These are phyloP conservation scores for Sebastes vulpes DNA, from an alignment of 2,797 vertebrate genomes.

Conservation along the genomic window DNA sequence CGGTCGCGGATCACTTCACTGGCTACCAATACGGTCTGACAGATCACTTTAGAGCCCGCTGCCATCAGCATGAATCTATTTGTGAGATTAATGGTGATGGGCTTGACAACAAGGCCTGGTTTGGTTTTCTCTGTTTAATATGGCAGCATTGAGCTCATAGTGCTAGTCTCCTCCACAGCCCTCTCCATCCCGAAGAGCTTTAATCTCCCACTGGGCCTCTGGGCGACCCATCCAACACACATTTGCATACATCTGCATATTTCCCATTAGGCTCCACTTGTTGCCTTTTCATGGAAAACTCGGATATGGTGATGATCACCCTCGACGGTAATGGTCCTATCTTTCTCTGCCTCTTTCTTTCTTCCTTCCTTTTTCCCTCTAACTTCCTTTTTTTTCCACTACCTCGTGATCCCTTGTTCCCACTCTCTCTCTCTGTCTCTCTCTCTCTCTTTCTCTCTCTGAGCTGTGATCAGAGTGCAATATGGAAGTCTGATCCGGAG, in stretches of 20 bases:
- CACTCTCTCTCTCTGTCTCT: background rate
- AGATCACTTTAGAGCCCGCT: slow-evolving; percentile 20
- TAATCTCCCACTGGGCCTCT: slow-evolving; percentile 80
- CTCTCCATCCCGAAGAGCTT: slow-evolving; percentile 77
- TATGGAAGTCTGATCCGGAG: slow-evolving; percentile 54
- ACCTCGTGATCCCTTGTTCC: slow-evolving; percentile 46
- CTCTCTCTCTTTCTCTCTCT: slow-evolving; percentile 4
- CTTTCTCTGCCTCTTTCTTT: slow-evolving; percentile 49
- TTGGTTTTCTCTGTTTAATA: slow-evolving; percentile 45
- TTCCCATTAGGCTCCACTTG: slow-evolving; percentile 82
- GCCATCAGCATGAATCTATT: slow-evolving; percentile 27
- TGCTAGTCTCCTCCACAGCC: slow-evolving; percentile 49
- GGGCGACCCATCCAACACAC: slow-evolving; percentile 73
- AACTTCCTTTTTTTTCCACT: background rate
- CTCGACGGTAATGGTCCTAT: slow-evolving; percentile 66
- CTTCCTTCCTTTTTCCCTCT: background rate
- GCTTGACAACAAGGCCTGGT: slow-evolving; percentile 25
- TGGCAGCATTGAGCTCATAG: slow-evolving; percentile 45
- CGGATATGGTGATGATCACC: slow-evolving; percentile 75
- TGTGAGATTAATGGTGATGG: slow-evolving; percentile 38
- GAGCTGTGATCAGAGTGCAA: slow-evolving; percentile 56
- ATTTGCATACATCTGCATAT: slow-evolving; percentile 87
- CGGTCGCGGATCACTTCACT: slow-evolving; percentile 19
- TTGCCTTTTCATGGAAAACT: slow-evolving; percentile 80
- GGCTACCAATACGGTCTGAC: slow-evolving; percentile 11